Evolutionary conservation across 1,140 invertebrate genomes (phyloP), one percentile per base, ranked within the genome.

Genomic region (Apolygus lucorum): DNA sequence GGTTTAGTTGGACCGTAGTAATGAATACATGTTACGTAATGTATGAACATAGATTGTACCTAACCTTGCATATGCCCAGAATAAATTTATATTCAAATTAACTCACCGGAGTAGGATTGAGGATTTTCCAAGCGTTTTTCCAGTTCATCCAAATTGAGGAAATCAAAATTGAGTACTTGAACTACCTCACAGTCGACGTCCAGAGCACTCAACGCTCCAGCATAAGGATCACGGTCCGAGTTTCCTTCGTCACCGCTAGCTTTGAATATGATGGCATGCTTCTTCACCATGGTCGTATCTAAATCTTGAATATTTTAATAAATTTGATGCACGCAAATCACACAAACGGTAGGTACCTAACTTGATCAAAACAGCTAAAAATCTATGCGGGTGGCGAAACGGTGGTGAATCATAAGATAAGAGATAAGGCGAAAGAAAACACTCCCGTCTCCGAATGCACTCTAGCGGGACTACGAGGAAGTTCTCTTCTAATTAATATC

Each of bases 71-170:
- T 62, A 11, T 62, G 4, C 24, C 17, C n/a, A n/a, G n/a, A 62
- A 4, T 21, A 62, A 62, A 62, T 25, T 2, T 63, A 24, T 17
- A 2, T 24, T 8, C 22, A 17, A n/a, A n/a, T 27, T 1, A 63
- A 63, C 27, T 17, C 4, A 63, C 26, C 26, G 22, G 62, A 63
- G 27, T 63, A 63, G 4, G 27, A 25, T 17, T 27, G 22, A 17
- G 62, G 26, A 63, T 63, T 22, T 63, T 63, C 62, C 62, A 22
- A 22, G 17, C 27, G 22, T 2, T 22, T 63, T 27, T 2, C 24
- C 2, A 63, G 62, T 27, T 25, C 62, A 17, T 63, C 62, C 27
- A 63, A 63, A 63, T 63, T 27, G 22, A 63, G 17, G 17, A 25
- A 63, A 24, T 63, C 62, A 27, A 63, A 63, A 8, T 2, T 22